A percentile compares a stretch with the other conserved stretches of the same genome.
Conservation (phyloP, 1,140 invertebrate genomes). For the Heliothis virescens region DNA sequence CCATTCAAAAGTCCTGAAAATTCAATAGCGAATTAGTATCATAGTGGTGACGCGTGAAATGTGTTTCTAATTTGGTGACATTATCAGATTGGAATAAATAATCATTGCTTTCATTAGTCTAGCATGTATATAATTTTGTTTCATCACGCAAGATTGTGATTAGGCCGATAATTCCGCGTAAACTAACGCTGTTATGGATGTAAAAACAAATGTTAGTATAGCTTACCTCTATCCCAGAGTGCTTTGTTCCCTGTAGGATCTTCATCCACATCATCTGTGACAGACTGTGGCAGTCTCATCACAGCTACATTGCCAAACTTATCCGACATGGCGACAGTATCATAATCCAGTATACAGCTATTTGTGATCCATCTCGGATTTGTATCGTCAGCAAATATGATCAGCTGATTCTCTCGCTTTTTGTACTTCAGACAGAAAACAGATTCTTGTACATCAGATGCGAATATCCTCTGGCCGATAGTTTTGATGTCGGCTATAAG, state of each 20-base stretch:
- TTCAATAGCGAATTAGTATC: slow-evolving; percentile 29
- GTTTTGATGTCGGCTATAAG: slow-evolving; percentile 97
- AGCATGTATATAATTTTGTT: slow-evolving; percentile 80
- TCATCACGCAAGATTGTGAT: slow-evolving; percentile 68
- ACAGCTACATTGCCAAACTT: slow-evolving; percentile 99
- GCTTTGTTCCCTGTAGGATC: slow-evolving; percentile 99
- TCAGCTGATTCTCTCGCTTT: slow-evolving; percentile 98
- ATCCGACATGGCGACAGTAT: slow-evolving; percentile 98
- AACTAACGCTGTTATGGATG: background rate
- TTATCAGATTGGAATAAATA: slow-evolving; percentile 68
- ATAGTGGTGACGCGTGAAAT: background rate
- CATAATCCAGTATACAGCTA: slow-evolving; percentile 97
- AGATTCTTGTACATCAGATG: slow-evolving; percentile 98
- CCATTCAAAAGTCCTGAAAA: slow-evolving; percentile 94
- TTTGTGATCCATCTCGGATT: slow-evolving; percentile 98
- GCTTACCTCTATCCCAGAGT: slow-evolving; percentile 96
- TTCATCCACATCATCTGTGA: slow-evolving; percentile 99
- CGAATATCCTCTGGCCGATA: slow-evolving; percentile 97
- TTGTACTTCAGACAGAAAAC: slow-evolving; percentile 99
- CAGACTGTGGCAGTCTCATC: slow-evolving; percentile 95
- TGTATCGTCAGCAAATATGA: slow-evolving; percentile 99
- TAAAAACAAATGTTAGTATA: slow-evolving; percentile 19
- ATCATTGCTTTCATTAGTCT: slow-evolving; percentile 85
- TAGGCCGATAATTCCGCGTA: background rate
- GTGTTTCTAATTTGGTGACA: slow-evolving; percentile 5